Percentiles rank a stretch among this genome's conserved stretches.
Evolutionary conservation across 2,113 vertebrate genomes (phyloP).

Genomic region (Dendropsophus ebraccatus): DNA sequence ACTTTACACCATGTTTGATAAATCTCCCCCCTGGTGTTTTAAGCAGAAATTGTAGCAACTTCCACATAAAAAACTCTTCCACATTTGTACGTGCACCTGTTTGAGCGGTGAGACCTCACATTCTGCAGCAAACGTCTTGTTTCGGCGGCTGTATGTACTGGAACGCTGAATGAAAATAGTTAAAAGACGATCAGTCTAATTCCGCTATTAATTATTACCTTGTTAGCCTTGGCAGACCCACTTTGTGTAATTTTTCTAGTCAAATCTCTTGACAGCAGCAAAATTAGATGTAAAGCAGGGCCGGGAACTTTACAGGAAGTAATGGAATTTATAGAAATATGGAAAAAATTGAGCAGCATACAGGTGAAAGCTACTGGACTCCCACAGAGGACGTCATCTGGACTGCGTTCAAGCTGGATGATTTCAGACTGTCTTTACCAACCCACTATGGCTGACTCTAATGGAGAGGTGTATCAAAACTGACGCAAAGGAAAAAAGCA

Average conservation of each 20-base stretch:
- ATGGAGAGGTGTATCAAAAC: background rate
- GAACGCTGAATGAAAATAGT: background rate
- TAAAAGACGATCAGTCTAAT: conserved; percentile 22
- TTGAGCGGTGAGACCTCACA: background rate
- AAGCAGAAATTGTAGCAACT: too few species aligned
- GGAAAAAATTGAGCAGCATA: conserved; percentile 14
- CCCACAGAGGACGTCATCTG: conserved; percentile 1
- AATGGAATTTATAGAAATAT: conserved; percentile 35
- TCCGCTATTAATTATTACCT: conserved; percentile 51
- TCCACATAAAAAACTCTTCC: too few species aligned
- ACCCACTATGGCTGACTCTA: background rate
- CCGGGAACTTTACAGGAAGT: conserved; percentile 33
- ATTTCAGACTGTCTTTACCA: background rate
- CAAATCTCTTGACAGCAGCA: conserved; percentile 54
- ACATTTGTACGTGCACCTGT: background rate
- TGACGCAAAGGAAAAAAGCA: background rate
- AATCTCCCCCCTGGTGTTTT: too few species aligned
- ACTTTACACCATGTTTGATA: too few species aligned
- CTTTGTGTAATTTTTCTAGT: conserved; percentile 43
- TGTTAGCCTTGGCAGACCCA: conserved; percentile 51
- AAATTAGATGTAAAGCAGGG: conserved; percentile 37
- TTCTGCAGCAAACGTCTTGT: background rate
- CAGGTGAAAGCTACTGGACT: background rate
- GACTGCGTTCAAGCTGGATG: background rate
- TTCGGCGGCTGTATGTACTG: background rate